Conservation (phyloP, 1,140 invertebrate genomes). For the Formica selysi region DNA sequence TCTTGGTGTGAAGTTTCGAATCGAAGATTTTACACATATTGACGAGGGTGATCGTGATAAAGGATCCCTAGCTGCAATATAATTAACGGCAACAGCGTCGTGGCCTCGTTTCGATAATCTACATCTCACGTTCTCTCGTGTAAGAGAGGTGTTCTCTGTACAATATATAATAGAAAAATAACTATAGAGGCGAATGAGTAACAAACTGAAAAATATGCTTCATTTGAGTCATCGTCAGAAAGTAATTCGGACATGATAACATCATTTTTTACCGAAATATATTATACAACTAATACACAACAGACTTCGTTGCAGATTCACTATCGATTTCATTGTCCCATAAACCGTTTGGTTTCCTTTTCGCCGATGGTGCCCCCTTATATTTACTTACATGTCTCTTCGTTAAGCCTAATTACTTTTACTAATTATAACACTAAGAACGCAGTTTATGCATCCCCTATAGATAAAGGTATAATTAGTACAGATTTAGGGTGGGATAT, state of each 20-base stretch:
- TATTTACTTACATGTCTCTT: conserved; percentile 24
- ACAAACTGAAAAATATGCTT: neutral
- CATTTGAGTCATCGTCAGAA: neutral
- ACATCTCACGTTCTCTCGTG: neutral
- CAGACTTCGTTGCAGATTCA: conserved; percentile 62
- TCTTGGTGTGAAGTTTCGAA: neutral
- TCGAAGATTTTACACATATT: conserved; percentile 31
- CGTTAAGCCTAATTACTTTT: conserved; percentile 65
- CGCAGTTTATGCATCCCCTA: conserved; percentile 53
- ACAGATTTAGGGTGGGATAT: conserved; percentile 63
- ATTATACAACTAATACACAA: conserved; percentile 1
- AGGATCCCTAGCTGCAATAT: neutral
- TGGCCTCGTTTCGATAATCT: neutral
- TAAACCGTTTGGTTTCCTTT: conserved; percentile 16
- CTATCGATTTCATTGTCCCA: conserved; percentile 1
- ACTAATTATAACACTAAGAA: conserved; percentile 66
- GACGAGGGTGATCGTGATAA: conserved; percentile 23
- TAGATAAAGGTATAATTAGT: conserved; percentile 60
- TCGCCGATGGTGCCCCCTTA: conserved; percentile 51
- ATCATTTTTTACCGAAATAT: neutral
- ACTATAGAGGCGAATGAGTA: neutral
- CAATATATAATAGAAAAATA: conserved; percentile 30
- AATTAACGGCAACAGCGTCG: conserved; percentile 21
- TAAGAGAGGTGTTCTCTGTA: neutral
- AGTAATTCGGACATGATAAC: neutral